Base-by-base conservation (phyloP, 2,888 invertebrate genomes). In the Tetanocera ferruginea region DNA sequence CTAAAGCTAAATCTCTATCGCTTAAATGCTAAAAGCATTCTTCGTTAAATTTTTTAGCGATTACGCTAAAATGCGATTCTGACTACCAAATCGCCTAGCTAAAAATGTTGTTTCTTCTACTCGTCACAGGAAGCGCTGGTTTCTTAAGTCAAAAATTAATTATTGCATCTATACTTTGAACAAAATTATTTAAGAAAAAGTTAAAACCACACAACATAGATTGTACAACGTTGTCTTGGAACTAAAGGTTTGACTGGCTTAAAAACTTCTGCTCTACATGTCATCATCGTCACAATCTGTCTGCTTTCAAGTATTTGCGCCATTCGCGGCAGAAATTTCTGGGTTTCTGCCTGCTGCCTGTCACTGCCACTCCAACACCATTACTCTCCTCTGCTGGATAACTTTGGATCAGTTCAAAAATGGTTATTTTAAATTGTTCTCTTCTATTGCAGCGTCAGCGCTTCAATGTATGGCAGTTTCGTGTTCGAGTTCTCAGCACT, bases 381-480 rank as follows among this genome's bases (percentile, higher is more conserved):
- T 78, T 80, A 70, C 78, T 77, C 74, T 76, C 76, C 64, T 83
- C 76, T n/a, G 80, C 81, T 0, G n/a, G n/a, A n/a, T n/a, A n/a
- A n/a, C n/a, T n/a, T n/a, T n/a, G n/a, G n/a, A n/a, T n/a, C n/a
- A n/a, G 83, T 82, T 91, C 88, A 31, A 92, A 85, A 76, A 92
- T 88, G 8, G 91, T 91, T 81, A 91, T 91, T 88, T 91, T 91
- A 1, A 92, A 88, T 83, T 90, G n/a, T 91, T 17, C 92, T 88
- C 77, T 91, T 92, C 80, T 92, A 91, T 76, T 90, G 89, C 4
- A 89, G 87, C n/a, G 90, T 90, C 81, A 92, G 88, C 25, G 88
- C 85, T 43, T 88, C 89, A 69, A 92, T 90, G 82, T 92, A 92
- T 9, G 92, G 91, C 52, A 92, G 81, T 71, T 92, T 89, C 85